Conservation (phyloP, 92 coral and sea anemone species). For the Paragorgia papillata region DNA sequence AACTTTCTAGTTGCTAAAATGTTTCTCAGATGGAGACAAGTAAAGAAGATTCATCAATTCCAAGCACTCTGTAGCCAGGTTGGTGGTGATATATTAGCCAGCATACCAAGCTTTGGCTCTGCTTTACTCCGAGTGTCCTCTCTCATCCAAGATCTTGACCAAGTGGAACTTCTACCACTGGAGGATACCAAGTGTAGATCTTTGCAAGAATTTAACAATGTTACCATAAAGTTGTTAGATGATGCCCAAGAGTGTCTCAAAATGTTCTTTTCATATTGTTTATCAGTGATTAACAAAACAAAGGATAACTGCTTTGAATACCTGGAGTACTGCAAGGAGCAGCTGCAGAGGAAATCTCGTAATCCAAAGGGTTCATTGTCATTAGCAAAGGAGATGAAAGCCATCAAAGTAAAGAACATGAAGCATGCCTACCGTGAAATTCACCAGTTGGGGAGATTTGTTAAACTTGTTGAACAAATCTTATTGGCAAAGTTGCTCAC, state of each 20-base stretch:
- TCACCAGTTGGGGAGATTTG: constrained; percentile 71
- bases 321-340: constrained; percentile 88
- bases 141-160: constrained; percentile 77
- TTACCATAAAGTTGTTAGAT: constrained; percentile 64
- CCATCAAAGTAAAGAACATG: constrained; percentile 69
- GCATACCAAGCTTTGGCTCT: constrained; percentile 96
- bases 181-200: constrained; percentile 64
- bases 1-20: constrained; percentile 82
- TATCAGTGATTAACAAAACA: constrained; percentile 85
- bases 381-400: constrained; percentile 73
- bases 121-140: constrained; percentile 84
- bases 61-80: constrained; percentile 68
- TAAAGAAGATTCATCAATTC: constrained; percentile 78
- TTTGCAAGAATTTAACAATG: constrained; percentile 81
- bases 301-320: constrained; percentile 95
- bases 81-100: constrained; percentile 68
- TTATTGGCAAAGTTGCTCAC: constrained; percentile 73
- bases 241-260: constrained; percentile 73
- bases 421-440: constrained; percentile 85
- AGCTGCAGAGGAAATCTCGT: constrained; percentile 71
- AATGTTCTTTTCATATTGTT: constrained; percentile 85
- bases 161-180: constrained; percentile 91
- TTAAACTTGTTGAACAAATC: constrained; percentile 82
- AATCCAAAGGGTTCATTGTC: constrained; percentile 87
- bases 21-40: constrained; percentile 79